Evolutionary conservation across 2,797 vertebrate genomes (phyloP), one percentile per base, ranked within the genome.

Genomic region (Sebastes taczanowskii): DNA sequence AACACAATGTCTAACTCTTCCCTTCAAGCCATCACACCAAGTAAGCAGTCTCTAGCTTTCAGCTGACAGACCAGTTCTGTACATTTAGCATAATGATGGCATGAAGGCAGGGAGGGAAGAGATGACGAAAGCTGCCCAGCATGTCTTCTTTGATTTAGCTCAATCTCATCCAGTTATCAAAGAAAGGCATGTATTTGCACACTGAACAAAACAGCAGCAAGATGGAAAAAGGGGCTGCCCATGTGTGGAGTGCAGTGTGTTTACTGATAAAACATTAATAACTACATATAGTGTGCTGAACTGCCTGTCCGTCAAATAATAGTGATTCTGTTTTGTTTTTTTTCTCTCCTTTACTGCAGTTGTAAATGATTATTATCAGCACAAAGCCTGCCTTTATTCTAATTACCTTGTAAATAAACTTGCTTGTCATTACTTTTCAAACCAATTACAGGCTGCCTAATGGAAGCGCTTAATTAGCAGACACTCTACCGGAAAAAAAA

Each of bases 391-490:
- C 89, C 94, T 96, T 96, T 96, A 95, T 95, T 96, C 91, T 95
- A 95, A 96, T 95, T 96, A 94, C 95, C 95, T 95, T 96, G 96
- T 96, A 96, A 96, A 96, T 96, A 96, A 96, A 96, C 95, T 95
- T 96, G 94, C 95, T 95, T 96, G 95, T 96, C 95, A 95, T 96
- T 96, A 95, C 95, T 96, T 96, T 95, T 96, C 95, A 96, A 95
- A 94, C 95, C 95, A 96, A 96, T 96, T 96, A 96, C 92, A 96
- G 93, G 93, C 94, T 95, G 95, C 95, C 95, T 96, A 96, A 96
- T 96, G 94, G 94, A 95, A 95, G 94, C 74, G 93, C 94, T 96
- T 96, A 96, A 96, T 96, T 96, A 96, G 95, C 93, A 94, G 91
- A 95, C 95, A 95, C 94, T 96, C 94, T 93, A 92, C 85, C 89